A percentile compares a stretch with the other conserved stretches of the same genome.
These are phyloP conservation scores for Carpatolechia fugitivella DNA, from an alignment of 2,888 invertebrate genomes.

Conservation along the genomic window DNA sequence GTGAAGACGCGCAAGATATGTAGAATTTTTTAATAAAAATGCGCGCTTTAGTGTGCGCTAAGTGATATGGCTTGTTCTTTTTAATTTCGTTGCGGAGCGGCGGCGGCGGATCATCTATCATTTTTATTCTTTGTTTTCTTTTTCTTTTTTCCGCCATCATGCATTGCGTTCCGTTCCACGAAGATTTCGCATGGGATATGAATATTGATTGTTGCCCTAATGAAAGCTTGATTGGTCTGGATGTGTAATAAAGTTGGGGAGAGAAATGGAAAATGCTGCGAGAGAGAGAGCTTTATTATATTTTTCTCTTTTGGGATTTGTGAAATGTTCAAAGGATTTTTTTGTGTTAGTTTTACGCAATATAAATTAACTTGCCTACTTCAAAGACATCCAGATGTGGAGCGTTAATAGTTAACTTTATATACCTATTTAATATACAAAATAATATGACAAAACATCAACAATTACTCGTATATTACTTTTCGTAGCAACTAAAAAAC, in stretches of 20 bases:
- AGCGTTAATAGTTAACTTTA: too few relatives aligned
- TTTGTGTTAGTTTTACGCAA: neutral
- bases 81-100: slow-evolving; percentile 73
- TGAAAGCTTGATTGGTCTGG: slow-evolving; percentile 75
- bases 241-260: slow-evolving; percentile 60
- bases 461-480: too few relatives aligned
- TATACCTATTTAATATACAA: too few relatives aligned
- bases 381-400: too few relatives aligned
- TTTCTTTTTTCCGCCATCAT: slow-evolving; percentile 34
- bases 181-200: slow-evolving; percentile 77
- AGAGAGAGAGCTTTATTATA: slow-evolving; percentile 31
- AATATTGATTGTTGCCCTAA: slow-evolving; percentile 77
- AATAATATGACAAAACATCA: too few relatives aligned
- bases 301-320: slow-evolving; percentile 21
- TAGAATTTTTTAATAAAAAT: slow-evolving; percentile 77
- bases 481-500: neutral
- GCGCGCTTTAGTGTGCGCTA: slow-evolving; percentile 74
- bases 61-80: slow-evolving; percentile 79
- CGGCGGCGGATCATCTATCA: slow-evolving; percentile 69
- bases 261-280: slow-evolving; percentile 18
- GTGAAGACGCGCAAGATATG: slow-evolving; percentile 75
- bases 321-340: neutral
- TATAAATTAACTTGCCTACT: too few relatives aligned
- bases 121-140: slow-evolving; percentile 44
- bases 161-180: slow-evolving; percentile 48